A percentile compares a stretch with the other conserved stretches of the same genome.
phyloP scores from a whole-genome alignment of 37 sponge, comb jelly and placozoan genomes.

The Halichondria panicea region DNA sequence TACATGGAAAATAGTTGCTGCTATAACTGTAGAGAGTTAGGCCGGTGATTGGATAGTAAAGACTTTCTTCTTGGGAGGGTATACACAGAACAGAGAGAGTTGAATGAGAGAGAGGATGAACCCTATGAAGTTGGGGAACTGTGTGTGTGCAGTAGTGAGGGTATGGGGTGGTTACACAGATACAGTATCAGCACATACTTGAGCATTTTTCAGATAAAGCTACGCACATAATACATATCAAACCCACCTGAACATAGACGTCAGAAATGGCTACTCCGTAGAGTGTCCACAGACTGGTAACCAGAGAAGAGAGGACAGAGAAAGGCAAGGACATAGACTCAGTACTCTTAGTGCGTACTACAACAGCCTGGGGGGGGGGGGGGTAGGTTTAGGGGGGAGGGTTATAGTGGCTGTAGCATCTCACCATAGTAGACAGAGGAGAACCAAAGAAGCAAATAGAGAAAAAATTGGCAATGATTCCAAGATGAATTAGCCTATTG shows the following conservation, averaged over 20 bases:
- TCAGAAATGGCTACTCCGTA: slow-evolving; percentile 62
- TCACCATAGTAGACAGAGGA: slow-evolving; percentile 71
- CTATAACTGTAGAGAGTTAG: no score
- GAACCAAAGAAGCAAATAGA: slow-evolving; percentile 74
- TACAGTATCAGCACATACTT: background rate
- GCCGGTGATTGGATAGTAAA: no score
- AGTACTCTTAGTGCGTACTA: slow-evolving; percentile 54
- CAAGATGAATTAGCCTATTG: slow-evolving; percentile 20
- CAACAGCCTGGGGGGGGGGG: slow-evolving; percentile 42
- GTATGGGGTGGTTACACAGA: background rate
- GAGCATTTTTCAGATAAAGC: no score
- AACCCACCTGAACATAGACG: slow-evolving; percentile 52
- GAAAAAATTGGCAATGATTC: slow-evolving; percentile 67
- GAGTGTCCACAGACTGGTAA: slow-evolving; percentile 41
- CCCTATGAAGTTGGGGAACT: slow-evolving; percentile 64
- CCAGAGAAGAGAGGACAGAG: slow-evolving; percentile 41
- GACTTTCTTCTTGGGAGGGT: slow-evolving; percentile 19
- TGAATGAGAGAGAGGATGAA: slow-evolving; percentile 42
- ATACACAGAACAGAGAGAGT: slow-evolving; percentile 58
- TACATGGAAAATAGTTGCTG: no score
- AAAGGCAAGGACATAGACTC: slow-evolving; percentile 75
- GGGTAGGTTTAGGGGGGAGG: background rate
- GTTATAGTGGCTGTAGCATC: background rate
- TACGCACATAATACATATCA: background rate
- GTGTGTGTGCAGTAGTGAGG: background rate